phyloP scores from a whole-genome alignment of 2,888 invertebrate species.

The Agonopterix alstromeriana region DNA sequence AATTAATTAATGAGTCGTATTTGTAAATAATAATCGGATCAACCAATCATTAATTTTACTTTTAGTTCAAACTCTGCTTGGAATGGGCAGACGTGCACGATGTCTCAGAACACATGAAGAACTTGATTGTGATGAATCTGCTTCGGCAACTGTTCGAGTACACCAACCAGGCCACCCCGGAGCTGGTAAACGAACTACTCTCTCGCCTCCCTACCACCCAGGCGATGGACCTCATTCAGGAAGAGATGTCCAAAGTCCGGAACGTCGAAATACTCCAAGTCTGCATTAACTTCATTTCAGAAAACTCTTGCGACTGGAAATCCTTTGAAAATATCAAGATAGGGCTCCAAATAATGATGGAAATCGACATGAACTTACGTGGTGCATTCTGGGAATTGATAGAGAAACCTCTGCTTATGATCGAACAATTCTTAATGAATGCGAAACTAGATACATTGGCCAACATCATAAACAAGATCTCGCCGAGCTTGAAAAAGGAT shows the following conservation, averaged over 20 bases:
- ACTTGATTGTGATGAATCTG: conserved; percentile 70
- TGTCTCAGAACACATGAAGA: conserved; percentile 73
- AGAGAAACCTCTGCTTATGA: conserved; percentile 83
- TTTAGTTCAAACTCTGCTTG: conserved; percentile 79
- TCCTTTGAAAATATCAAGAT: conserved; percentile 79
- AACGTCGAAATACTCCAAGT: conserved; percentile 80
- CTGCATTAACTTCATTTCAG: conserved; percentile 77
- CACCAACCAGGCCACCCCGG: conserved; percentile 57
- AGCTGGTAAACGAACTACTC: conserved; percentile 72
- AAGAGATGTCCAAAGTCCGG: conserved; percentile 78
- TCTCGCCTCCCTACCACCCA: conserved; percentile 76
- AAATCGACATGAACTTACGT: conserved; percentile 75
- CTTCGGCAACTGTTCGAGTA: conserved; percentile 76
- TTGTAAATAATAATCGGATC: too few relatives aligned
- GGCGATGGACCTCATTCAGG: conserved; percentile 78
- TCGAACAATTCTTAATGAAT: conserved; percentile 93
- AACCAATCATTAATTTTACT: conserved; percentile 13
- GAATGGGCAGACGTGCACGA: conserved; percentile 83
- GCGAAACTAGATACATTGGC: conserved; percentile 83
- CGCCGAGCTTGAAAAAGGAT: conserved; percentile 57
- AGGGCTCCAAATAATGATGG: conserved; percentile 81
- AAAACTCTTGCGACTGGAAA: conserved; percentile 63
- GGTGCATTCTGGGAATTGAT: conserved; percentile 80
- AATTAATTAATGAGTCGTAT: too few relatives aligned
- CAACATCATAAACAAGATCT: conserved; percentile 77